phyloP scores from a whole-genome alignment of 2,797 vertebrate species.

The Chloroceryle amazona region DNA sequence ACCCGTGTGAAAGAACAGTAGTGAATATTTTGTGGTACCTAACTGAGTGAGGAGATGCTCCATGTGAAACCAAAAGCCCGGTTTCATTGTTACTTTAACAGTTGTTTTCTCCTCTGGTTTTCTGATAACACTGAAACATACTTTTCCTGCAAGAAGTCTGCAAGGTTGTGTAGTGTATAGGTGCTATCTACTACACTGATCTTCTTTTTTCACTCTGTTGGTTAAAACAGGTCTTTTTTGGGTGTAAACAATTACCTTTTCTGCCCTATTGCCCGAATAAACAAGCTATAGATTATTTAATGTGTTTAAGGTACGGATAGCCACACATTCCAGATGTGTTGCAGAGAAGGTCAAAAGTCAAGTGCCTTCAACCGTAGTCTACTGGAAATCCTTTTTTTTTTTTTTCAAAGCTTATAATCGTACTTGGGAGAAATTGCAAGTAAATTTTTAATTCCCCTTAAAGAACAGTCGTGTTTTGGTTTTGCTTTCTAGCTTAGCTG shows the following conservation, averaged over 20 bases:
- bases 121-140: conserved; percentile 7
- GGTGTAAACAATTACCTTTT: neutral
- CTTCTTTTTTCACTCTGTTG: neutral
- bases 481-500: neutral
- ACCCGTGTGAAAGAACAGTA: conserved; percentile 31
- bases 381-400: neutral
- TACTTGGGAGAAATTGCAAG: conserved; percentile 62
- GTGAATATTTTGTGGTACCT: conserved; percentile 29
- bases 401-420: neutral
- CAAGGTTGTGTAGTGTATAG: neutral
- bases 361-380: neutral
- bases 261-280: neutral
- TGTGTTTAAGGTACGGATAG: neutral
- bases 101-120: conserved; percentile 48
- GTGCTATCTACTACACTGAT: neutral
- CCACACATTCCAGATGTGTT: neutral
- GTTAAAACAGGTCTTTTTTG: neutral
- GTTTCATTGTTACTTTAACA: conserved; percentile 44
- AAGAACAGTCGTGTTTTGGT: neutral
- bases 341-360: neutral
- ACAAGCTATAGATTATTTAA: neutral
- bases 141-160: conserved; percentile 23
- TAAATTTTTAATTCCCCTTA: neutral
- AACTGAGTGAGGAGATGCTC: conserved; percentile 21
- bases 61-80: conserved; percentile 50